Conservation (phyloP, 2,797 vertebrate genomes). For the Sebastes oblongus region DNA sequence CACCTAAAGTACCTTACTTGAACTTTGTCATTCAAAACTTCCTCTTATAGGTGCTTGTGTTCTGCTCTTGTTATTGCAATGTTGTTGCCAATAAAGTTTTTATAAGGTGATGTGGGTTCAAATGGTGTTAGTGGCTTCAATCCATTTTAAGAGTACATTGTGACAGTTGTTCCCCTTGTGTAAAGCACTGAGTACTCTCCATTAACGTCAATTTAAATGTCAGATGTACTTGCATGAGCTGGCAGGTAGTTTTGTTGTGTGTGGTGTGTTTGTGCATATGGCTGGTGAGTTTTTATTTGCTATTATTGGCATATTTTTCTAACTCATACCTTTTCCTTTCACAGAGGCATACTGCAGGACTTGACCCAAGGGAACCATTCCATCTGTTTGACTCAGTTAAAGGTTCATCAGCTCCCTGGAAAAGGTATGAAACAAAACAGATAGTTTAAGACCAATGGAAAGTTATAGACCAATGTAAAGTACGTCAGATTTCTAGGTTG, state of each 20-base stretch:
- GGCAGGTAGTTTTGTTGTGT: not conserved
- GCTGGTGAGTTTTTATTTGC: not conserved
- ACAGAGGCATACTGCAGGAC: conserved; percentile 49
- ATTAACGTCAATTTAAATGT: not conserved
- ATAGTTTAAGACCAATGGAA: not conserved
- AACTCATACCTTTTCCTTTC: not conserved
- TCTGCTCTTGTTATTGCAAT: not conserved
- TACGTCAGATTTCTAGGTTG: too few species aligned
- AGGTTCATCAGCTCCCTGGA: accelerated
- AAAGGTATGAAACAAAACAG: conserved; percentile 18
- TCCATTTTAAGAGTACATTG: not conserved
- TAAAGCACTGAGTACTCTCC: not conserved
- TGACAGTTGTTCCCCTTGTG: not conserved
- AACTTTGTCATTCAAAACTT: not conserved
- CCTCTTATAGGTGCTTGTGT: not conserved
- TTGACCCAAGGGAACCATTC: not conserved
- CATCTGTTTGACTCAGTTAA: not conserved
- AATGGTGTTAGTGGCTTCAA: not conserved
- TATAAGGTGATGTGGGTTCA: not conserved
- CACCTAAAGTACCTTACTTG: not conserved
- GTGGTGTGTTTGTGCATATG: not conserved
- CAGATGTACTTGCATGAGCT: not conserved
- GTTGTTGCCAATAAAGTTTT: not conserved
- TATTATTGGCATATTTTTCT: not conserved
- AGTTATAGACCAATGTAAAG: not conserved